phyloP scores from a whole-genome alignment of 2,888 invertebrate species.

The Drosophila affinis region DNA sequence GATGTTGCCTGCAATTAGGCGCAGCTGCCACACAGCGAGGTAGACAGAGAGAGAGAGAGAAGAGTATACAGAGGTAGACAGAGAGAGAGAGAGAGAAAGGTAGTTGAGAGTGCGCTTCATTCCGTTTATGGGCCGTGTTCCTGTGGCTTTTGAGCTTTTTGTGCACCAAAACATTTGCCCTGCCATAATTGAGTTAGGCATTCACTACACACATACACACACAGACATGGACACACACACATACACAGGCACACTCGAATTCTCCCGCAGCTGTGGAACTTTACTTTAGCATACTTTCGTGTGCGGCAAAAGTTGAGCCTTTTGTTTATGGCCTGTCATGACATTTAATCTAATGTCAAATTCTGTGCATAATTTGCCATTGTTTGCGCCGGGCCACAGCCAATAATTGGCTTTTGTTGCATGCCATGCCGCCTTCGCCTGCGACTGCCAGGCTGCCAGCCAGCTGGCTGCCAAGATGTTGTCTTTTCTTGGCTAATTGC shows the following conservation, averaged over 20 bases:
- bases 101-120: conserved; percentile 15
- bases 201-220: conserved; percentile 32
- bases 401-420: conserved; percentile 59
- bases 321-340: conserved; percentile 48
- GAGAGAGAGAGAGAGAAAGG: neutral
- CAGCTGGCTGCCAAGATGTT: conserved; percentile 21
- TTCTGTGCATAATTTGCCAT: conserved; percentile 48
- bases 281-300: conserved; percentile 58
- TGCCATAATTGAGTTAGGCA: conserved; percentile 74
- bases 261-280: conserved; percentile 26
- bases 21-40: conserved; percentile 63
- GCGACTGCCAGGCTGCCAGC: neutral
- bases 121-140: conserved; percentile 56
- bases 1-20: conserved; percentile 71
- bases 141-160: conserved; percentile 76
- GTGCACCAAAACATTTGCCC: conserved; percentile 68
- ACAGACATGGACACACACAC: conserved; percentile 14
- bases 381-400: conserved; percentile 25
- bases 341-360: conserved; percentile 55
- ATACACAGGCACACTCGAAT: conserved; percentile 14
- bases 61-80: neutral
- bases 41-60: neutral
- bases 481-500: conserved; percentile 48
- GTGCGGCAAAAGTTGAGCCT: conserved; percentile 42
- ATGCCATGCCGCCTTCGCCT: conserved; percentile 33